Evolutionary conservation across 2,888 invertebrate genomes (phyloP), one percentile per base, ranked within the genome.

Genomic region (Yponomeuta plumbellus): DNA sequence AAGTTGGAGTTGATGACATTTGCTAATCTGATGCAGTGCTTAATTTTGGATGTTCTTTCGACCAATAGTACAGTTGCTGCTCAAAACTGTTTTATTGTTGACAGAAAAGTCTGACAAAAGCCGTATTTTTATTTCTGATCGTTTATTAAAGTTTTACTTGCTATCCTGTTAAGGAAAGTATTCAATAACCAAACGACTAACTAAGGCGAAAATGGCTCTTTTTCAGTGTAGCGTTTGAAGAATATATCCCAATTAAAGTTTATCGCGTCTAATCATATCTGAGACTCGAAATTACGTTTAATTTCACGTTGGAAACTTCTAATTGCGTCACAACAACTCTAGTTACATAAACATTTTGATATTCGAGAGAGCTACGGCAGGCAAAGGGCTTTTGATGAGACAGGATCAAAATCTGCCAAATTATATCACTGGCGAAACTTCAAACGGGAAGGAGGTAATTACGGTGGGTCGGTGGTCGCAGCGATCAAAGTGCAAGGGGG

Each of bases 381-480:
- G 44, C 17, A 17, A 52, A 52, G 44, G 44, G 44, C 17, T 13
- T 52, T 52, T 52, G 44, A 17, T 6, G 44, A 5, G 44, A 17
- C 44, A 52, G 44, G 44, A 17, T 17, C 5, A 52, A 52, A 52
- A 52, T 17, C 13, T 52, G 17, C 44, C 44, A 17, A 52, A 52
- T 52, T 52, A 52, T 52, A 52, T 17, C 44, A 13, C 13, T 44
- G 63, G 44, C 63, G 40, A 44, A 22, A 44, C 22, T 63, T 63
- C 63, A 63, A 63, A 63, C 63, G 21, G 44, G 44, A 52, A 52
- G 17, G 13, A 52, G 34, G 34, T 34, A 52, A 52, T 52, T 52
- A 17, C 44, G 17, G 44, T 52, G 13, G 44, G 17, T 13, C 44
- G 44, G 44, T 17, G 44, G 13, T 52, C 17, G 44, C 44, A 17